phyloP scores from a whole-genome alignment of 2,888 invertebrate genomes.

The Eudemis profundana region DNA sequence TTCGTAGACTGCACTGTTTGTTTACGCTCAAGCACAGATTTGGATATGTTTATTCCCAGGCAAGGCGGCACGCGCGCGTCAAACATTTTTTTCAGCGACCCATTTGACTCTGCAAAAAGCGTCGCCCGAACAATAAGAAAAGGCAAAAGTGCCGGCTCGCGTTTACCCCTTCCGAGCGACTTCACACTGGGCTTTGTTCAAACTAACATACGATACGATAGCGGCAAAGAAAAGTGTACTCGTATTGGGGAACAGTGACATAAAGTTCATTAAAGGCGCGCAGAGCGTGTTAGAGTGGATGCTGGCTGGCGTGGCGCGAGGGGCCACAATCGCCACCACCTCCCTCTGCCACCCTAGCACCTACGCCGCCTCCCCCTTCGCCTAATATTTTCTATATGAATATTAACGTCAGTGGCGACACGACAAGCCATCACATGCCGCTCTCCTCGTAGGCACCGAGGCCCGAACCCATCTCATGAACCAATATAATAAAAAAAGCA shows the following conservation, averaged over 20 bases:
- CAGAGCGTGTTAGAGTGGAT: slow-evolving; percentile 81
- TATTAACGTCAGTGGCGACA: slow-evolving; percentile 62
- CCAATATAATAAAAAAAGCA: slow-evolving; percentile 1
- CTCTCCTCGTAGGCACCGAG: slow-evolving; percentile 35
- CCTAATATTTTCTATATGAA: slow-evolving; percentile 77
- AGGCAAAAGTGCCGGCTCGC: slow-evolving; percentile 67
- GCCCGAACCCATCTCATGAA: slow-evolving; percentile 18
- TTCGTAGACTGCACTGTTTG: not conserved
- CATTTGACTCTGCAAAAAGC: slow-evolving; percentile 69
- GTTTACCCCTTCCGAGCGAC: slow-evolving; percentile 74
- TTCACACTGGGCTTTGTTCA: slow-evolving; percentile 78
- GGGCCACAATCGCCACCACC: slow-evolving; percentile 60
- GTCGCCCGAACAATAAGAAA: slow-evolving; percentile 69
- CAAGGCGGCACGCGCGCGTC: slow-evolving; percentile 44
- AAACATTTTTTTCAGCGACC: slow-evolving; percentile 55
- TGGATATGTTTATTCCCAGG: slow-evolving; percentile 2
- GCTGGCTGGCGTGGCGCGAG: slow-evolving; percentile 68
- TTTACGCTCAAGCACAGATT: slow-evolving; percentile 4
- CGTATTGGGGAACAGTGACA: slow-evolving; percentile 80
- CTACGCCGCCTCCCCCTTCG: slow-evolving; percentile 52
- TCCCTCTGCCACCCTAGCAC: slow-evolving; percentile 47
- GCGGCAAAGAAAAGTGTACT: slow-evolving; percentile 82
- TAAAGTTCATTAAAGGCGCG: slow-evolving; percentile 84
- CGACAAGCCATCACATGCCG: slow-evolving; percentile 52
- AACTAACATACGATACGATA: slow-evolving; percentile 72